A percentile compares a stretch with the other conserved stretches of the same genome.
Conservation (phyloP, 1,140 invertebrate species). For the Papilio machaon region DNA sequence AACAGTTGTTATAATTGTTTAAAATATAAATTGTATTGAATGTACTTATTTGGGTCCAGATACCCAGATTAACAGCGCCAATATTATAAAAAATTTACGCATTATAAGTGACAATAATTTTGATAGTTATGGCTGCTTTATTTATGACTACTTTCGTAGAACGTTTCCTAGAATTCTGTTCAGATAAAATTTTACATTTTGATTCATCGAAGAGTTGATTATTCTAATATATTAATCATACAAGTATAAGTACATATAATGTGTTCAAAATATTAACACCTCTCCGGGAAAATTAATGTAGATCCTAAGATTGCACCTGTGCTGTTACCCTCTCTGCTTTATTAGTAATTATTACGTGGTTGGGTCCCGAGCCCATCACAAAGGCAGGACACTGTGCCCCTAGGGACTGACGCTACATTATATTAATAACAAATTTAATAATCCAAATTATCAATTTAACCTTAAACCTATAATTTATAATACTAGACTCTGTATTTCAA, state of each 20-base stretch:
- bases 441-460: neutral
- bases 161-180: too few species aligned
- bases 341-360: constrained; percentile 33
- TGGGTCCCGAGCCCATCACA: neutral
- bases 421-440: constrained; percentile 31
- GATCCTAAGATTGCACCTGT: constrained; percentile 19
- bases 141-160: too few species aligned
- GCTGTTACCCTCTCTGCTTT: neutral
- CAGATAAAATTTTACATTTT: too few species aligned
- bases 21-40: neutral
- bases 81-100: neutral
- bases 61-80: neutral
- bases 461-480: neutral
- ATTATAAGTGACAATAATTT: too few species aligned
- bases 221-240: too few species aligned
- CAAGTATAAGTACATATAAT: too few species aligned
- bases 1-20: constrained; percentile 53
- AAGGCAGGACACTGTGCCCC: constrained; percentile 1
- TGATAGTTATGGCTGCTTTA: too few species aligned
- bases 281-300: constrained; percentile 2
- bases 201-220: too few species aligned
- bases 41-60: neutral
- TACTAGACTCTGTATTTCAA: neutral
- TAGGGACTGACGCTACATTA: neutral
- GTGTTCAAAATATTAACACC: neutral